These are phyloP conservation scores for Larimichthys polyactis DNA, from an alignment of 2,113 vertebrate genomes.

Conservation along the genomic window DNA sequence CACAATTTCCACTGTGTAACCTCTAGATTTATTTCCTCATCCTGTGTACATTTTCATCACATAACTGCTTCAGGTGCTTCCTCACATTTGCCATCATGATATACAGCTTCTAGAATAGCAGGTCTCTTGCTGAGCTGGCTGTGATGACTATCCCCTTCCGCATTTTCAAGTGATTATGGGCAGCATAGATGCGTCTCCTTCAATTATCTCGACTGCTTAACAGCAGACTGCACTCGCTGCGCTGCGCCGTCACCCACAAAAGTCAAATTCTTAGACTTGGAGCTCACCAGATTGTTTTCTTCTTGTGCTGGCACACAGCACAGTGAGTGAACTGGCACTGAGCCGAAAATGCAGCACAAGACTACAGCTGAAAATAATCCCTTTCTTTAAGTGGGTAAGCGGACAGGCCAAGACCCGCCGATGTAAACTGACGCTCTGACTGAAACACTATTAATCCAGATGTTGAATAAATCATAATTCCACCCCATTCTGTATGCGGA, in stretches of 20 bases:
- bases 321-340: conserved; percentile 47
- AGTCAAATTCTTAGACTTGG: conserved; percentile 39
- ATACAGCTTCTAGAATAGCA: neutral
- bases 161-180: conserved; percentile 52
- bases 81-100: conserved; percentile 22
- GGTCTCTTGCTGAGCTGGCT: conserved; percentile 18
- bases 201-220: conserved; percentile 71
- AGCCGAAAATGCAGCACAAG: conserved; percentile 34
- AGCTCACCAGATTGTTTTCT: conserved; percentile 53
- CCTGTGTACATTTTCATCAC: conserved; percentile 32
- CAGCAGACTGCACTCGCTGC: conserved; percentile 40
- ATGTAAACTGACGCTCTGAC: conserved; percentile 63
- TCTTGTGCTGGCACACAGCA: conserved; percentile 18
- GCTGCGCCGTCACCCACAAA: conserved; percentile 45
- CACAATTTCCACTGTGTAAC: conserved; percentile 9
- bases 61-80: conserved; percentile 4
- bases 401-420: conserved; percentile 42
- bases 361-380: conserved; percentile 38
- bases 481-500: conserved; percentile 65
- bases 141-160: conserved; percentile 18
- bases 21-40: conserved; percentile 18
- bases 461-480: conserved; percentile 83
- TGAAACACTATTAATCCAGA: conserved; percentile 78
- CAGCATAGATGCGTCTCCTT: conserved; percentile 55
- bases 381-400: conserved; percentile 41